Evolutionary conservation across 2,113 vertebrate species (phyloP).

Genomic region (Hemibagrus wyckioides): DNA sequence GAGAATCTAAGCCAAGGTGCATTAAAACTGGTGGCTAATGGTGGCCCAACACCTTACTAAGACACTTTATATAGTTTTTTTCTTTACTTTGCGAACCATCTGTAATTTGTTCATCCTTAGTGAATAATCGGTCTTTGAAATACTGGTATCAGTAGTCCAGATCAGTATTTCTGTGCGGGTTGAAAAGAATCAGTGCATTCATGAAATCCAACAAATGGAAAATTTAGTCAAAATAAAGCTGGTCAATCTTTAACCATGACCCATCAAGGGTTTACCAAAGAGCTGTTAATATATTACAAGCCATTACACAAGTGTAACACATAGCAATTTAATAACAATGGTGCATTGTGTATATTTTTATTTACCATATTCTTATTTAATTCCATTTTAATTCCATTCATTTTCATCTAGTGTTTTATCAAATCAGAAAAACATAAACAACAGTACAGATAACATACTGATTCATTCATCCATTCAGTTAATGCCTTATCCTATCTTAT

Average conservation of each 20-base stretch:
- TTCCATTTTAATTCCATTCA: not conserved
- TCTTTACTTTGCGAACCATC: not conserved
- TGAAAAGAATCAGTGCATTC: not conserved
- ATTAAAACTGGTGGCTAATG: not conserved
- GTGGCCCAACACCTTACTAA: not conserved
- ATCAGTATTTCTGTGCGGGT: not conserved
- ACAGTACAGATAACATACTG: not conserved
- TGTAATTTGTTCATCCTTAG: not conserved
- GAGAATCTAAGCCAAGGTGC: not conserved
- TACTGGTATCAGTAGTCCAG: not conserved
- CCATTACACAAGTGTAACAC: not conserved
- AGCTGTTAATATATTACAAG: not conserved
- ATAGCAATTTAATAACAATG: not conserved
- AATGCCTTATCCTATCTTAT: not conserved
- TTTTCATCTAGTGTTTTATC: not conserved
- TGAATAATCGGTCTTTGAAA: conserved; percentile 4
- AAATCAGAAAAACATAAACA: not conserved
- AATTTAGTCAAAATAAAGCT: not conserved
- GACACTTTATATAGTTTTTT: not conserved
- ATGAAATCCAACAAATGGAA: not conserved
- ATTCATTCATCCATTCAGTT: not conserved
- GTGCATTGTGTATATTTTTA: not conserved
- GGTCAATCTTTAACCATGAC: not conserved
- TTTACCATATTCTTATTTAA: not conserved
- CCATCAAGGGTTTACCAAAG: not conserved